Percentiles rank a stretch among this genome's conserved stretches.
These are phyloP conservation scores for Lucilia cuprina DNA, from an alignment of 1,140 invertebrate genomes.

Conservation along the genomic window DNA sequence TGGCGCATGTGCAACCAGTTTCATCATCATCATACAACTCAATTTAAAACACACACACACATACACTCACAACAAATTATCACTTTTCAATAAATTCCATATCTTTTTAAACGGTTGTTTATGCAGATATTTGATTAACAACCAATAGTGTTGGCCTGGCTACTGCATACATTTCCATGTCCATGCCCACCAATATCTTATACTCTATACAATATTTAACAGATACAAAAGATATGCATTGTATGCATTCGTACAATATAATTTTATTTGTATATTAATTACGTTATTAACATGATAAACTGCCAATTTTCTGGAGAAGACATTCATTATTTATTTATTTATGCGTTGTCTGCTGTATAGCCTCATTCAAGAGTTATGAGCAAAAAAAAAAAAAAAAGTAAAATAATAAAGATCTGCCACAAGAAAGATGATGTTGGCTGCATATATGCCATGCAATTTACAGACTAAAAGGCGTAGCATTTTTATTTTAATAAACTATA, in stretches of 20 bases:
- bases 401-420: too few relatives aligned
- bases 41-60: background rate
- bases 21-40: background rate
- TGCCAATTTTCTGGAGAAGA: slow-evolving; percentile 17
- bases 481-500: background rate
- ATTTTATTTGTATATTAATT: slow-evolving; percentile 20
- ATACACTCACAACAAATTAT: background rate
- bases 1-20: slow-evolving; percentile 9
- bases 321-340: slow-evolving; percentile 1
- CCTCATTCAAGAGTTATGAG: background rate
- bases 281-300: slow-evolving; percentile 28
- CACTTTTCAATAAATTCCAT: background rate
- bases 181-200: background rate
- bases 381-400: too few relatives aligned
- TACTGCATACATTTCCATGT: background rate
- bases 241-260: background rate
- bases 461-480: background rate
- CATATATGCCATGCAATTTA: background rate
- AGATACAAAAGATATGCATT: background rate
- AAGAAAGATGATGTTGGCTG: too few relatives aligned
- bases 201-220: background rate
- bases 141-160: background rate
- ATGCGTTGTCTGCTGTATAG: background rate
- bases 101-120: background rate
- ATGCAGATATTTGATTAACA: background rate